Base-by-base conservation (phyloP, 2,113 vertebrate species). In the Microcebus lehilahytsara region DNA sequence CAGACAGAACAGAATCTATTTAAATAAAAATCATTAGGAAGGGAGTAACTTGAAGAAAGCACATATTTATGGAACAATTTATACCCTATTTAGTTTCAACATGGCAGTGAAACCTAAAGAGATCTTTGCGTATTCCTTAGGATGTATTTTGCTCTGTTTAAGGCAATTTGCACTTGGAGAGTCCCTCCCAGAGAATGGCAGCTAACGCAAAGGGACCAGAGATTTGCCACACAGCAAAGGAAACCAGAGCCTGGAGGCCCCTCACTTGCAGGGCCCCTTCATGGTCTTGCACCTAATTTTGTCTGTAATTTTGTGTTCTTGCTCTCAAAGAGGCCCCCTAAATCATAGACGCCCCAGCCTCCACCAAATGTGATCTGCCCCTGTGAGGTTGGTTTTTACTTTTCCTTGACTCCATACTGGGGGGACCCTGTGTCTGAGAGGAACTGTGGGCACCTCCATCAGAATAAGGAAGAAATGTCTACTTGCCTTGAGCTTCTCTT, bases 401-500 rank as follows among this genome's bases (percentile, higher is more conserved):
- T 71, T 60, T 9, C 75, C 14, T 5, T n/a, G 56, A 34, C 58
- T 60, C 74, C 72, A 20, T 13, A 1, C 0, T 64, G 25, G 64
- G 74, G 37, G 71, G 22, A n/a, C 27, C 51, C 10, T 27, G 27
- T 9, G 16, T 66, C 22, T 0, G 1, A 27, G 85, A 14, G 23
- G 32, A 37, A 16, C 49, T 3, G 71, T 7, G 37, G n/a, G 10
- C 11, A 17, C 27, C 25, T 64, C 34, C 3, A 9, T 9, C 2
- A 34, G 62, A 34, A 77, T 4, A 17, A 20, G 89, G 22, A 80
- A 90, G 3, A 1, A 83, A 83, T 0, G 2, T 25, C 0, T 1
- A 85, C 97, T 98, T 98, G 98, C 99, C 98, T 99, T 98, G 67
- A 98, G 96, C 53, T 98, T 97, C 30, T 97, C 94, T 0, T 89